Evolutionary conservation across 2,113 vertebrate species (phyloP).

Genomic region (Oceanodroma tethys): DNA sequence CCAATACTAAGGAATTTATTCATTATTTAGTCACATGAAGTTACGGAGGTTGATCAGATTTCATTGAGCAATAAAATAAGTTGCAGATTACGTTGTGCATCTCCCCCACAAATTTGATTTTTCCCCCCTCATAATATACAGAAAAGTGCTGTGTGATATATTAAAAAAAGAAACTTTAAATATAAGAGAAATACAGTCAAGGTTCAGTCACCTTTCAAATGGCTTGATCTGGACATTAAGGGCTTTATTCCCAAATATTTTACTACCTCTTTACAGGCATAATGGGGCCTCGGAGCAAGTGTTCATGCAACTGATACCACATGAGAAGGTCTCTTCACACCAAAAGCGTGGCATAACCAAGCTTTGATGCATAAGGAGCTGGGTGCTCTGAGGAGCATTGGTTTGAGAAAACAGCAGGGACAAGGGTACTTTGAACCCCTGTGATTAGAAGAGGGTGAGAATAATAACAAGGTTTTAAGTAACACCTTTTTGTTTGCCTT

Average conservation of each 20-base stretch:
- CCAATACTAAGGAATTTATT: not conserved
- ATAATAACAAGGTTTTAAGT: not conserved
- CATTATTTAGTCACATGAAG: not conserved
- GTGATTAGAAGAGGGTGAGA: not conserved
- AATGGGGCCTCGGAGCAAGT: rapidly evolving
- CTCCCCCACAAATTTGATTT: not conserved
- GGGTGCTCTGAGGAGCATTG: no score
- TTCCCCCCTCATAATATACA: not conserved
- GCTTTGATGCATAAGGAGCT: not conserved
- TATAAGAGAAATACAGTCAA: not conserved
- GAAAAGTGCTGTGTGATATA: not conserved
- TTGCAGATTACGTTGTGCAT: not conserved
- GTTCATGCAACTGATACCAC: not conserved
- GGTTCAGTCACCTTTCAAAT: not conserved
- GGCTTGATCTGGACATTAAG: not conserved
- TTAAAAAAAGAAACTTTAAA: not conserved
- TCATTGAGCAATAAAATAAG: not conserved
- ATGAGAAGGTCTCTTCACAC: not conserved
- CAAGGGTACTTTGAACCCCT: not conserved
- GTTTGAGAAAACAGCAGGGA: not conserved
- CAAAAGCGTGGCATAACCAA: not conserved
- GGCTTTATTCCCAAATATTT: not conserved
- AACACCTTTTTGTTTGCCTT: not conserved
- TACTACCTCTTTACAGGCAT: not conserved
- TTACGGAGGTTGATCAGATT: not conserved